phyloP scores from a whole-genome alignment of 2,888 invertebrate genomes.

The Camptogramma bilineatum region DNA sequence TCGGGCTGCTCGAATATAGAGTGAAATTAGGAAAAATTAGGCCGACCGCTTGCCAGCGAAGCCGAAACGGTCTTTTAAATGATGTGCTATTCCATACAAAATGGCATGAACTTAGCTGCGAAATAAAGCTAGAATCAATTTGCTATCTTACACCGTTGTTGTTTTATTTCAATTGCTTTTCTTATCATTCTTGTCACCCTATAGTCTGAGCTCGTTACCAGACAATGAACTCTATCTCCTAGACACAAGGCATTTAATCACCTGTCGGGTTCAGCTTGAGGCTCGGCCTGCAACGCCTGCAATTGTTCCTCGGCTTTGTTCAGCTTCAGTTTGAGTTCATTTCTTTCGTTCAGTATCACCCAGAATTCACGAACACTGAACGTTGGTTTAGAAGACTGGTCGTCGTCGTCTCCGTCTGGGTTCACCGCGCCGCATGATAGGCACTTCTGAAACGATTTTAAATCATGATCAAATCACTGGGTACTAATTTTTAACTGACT shows the following conservation, averaged over 20 bases:
- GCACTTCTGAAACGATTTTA: conserved; percentile 65
- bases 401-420: conserved; percentile 72
- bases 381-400: conserved; percentile 70
- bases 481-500: too few species aligned
- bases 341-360: conserved; percentile 95
- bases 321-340: conserved; percentile 96
- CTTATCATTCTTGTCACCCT: not conserved
- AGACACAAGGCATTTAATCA: conserved; percentile 38
- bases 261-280: conserved; percentile 67
- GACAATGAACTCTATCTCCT: not conserved
- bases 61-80: too few species aligned
- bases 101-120: too few species aligned
- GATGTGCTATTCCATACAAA: too few species aligned
- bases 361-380: conserved; percentile 90
- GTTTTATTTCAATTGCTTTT: not conserved
- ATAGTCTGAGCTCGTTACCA: not conserved
- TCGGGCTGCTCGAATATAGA: too few species aligned
- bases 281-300: conserved; percentile 87
- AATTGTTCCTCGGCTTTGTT: conserved; percentile 97
- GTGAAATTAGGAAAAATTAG: too few species aligned
- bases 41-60: too few species aligned
- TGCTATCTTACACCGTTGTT: too few species aligned
- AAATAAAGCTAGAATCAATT: too few species aligned
- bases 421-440: conserved; percentile 71
- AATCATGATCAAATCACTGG: too few species aligned